Evolutionary conservation across 2,113 vertebrate species (phyloP).

Genomic region (Macaca fascicularis): DNA sequence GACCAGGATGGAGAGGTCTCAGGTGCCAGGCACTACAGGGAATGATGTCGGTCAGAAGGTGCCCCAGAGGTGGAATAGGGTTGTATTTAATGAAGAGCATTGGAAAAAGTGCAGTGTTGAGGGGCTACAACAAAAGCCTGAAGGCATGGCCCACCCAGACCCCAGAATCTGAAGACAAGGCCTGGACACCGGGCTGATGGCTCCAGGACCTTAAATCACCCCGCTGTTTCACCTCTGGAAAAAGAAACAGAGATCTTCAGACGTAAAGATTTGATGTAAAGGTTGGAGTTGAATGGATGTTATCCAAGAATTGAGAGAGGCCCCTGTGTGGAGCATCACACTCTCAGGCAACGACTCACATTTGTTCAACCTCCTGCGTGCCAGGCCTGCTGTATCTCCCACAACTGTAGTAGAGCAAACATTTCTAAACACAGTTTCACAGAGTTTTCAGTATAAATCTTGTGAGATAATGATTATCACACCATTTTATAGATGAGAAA

Average conservation of each 20-base stretch:
- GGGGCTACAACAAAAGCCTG: not conserved
- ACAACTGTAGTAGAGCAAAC: not conserved
- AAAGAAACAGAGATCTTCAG: not conserved
- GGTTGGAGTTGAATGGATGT: not conserved
- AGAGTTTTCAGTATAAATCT: no score
- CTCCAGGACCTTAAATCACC: not conserved
- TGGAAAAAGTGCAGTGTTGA: not conserved
- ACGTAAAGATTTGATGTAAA: not conserved
- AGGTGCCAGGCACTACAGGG: no score
- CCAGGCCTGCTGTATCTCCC: not conserved
- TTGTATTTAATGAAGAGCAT: no score
- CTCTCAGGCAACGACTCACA: not conserved
- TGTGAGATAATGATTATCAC: no score
- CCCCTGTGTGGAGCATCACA: no score
- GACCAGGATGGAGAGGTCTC: not conserved
- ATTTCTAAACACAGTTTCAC: not conserved
- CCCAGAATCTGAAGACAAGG: not conserved
- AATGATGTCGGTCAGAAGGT: not conserved
- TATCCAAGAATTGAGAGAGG: not conserved
- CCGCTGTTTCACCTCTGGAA: not conserved
- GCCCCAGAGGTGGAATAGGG: not conserved
- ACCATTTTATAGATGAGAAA: not conserved
- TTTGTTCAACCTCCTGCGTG: not conserved
- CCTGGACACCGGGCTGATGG: fast-evolving
- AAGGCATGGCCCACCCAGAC: no score